Evolutionary conservation across 1,140 invertebrate genomes (phyloP), one percentile per base, ranked within the genome.

Genomic region (Tetramorium simillimum): DNA sequence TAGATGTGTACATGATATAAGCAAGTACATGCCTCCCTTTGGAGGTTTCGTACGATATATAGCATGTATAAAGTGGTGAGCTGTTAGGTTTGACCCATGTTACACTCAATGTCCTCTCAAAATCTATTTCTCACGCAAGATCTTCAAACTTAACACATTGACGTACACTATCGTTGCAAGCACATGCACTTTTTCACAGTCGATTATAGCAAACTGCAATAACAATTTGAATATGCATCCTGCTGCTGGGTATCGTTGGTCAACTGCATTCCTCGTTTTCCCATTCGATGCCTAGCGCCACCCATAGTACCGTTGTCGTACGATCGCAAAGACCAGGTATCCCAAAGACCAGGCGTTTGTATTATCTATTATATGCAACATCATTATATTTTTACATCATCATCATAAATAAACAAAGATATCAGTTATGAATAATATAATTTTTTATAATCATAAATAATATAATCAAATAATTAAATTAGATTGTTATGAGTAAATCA

Each of bases 321-420:
- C 16, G 76, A 73, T 28, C 76, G 62, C 40, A 46, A 1, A 7
- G 91, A 90, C 78, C 92, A 91, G 3, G 92, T 92, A 60, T 96
- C 96, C 96, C 96, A 97, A 33, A 97, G 92, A 24, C 96, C 96
- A 53, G 96, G 96, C 14, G 96, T 96, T 95, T 97, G 96, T 81
- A 96, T 95, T 73, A 97, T 96, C 96, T 96, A 28, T 86, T 62
- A 49, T 12, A 72, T 51, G 10, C 12, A 51, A 21, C 16, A 3
- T 77, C 1, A 58, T 40, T 33, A 33, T 33, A 51, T 21, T 14
- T 28, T 51, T 7, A 43, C 18, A 51, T 33, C 14, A 51, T 4
- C 1, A 18, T 18, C 21, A 53, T 46, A 28, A 33, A 62, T 40
- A 28, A 24, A 40, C 21, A 76, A 40, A 51, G 10, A 62, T 33